These are phyloP conservation scores for Antennarius striatus DNA, from an alignment of 2,113 vertebrate genomes.

Conservation along the genomic window DNA sequence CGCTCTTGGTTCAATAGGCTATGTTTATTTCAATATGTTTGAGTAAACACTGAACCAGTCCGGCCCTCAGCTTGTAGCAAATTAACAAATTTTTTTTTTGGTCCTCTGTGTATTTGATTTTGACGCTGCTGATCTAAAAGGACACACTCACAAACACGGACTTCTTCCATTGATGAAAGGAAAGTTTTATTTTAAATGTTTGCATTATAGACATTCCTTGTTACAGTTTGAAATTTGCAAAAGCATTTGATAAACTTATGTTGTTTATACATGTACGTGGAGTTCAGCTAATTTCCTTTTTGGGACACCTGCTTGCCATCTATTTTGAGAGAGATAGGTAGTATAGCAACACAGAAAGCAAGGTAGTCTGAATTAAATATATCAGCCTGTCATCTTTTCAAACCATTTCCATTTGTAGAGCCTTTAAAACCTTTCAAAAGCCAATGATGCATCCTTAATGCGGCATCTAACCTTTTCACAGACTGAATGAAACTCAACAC, in stretches of 20 bases:
- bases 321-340: conserved; percentile 31
- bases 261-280: conserved; percentile 11
- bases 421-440: conserved; percentile 10
- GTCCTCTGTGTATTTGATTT: too few relatives aligned
- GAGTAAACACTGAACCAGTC: too few relatives aligned
- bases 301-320: too few relatives aligned
- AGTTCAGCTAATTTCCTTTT: background rate
- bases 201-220: conserved; percentile 50
- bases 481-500: conserved; percentile 1
- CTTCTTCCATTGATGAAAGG: conserved; percentile 49
- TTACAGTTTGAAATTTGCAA: conserved; percentile 24
- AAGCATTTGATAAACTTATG: conserved; percentile 27
- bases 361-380: conserved; percentile 19
- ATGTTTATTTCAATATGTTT: too few relatives aligned
- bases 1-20: too few relatives aligned
- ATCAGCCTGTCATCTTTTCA: conserved; percentile 14
- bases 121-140: background rate
- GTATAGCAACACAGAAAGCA: conserved; percentile 16
- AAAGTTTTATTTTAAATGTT: conserved; percentile 62
- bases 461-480: conserved; percentile 22
- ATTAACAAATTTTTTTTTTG: too few relatives aligned
- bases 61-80: too few relatives aligned
- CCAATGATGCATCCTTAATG: conserved; percentile 33
- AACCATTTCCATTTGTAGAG: conserved; percentile 30
- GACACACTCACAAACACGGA: conserved; percentile 24